These are phyloP conservation scores for Drosophila robusta DNA, from an alignment of 2,888 invertebrate species.

Conservation along the genomic window DNA sequence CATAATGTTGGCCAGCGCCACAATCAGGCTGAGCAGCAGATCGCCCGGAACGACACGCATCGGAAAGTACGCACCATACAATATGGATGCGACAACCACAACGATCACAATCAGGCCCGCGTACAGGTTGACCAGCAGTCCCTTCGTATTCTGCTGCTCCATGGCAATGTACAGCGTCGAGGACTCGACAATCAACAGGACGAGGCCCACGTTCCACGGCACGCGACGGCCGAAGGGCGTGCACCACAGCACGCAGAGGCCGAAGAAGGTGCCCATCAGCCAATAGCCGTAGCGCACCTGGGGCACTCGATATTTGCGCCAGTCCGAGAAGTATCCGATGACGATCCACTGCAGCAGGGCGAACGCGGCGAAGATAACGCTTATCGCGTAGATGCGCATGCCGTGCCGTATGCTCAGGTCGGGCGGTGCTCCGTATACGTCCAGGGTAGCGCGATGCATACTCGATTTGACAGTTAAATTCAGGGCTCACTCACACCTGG, in stretches of 20 bases:
- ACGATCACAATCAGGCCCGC: conserved; percentile 52
- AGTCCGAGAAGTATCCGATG: conserved; percentile 20
- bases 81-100: conserved; percentile 44
- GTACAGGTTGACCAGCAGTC: conserved; percentile 51
- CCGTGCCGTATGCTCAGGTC: conserved; percentile 28
- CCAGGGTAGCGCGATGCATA: conserved; percentile 16
- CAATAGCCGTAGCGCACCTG: conserved; percentile 59
- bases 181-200: conserved; percentile 52
- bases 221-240: conserved; percentile 55
- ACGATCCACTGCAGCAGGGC: conserved; percentile 53
- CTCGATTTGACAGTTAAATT: conserved; percentile 14
- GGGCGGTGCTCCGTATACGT: conserved; percentile 44
- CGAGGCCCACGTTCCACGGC: conserved; percentile 48
- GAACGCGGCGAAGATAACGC: conserved; percentile 18
- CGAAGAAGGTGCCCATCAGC: conserved; percentile 59
- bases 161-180: conserved; percentile 64
- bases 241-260: conserved; percentile 52
- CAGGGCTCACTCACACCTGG: not conserved
- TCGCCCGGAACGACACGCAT: conserved; percentile 68
- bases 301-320: conserved; percentile 9
- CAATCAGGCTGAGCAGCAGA: conserved; percentile 56
- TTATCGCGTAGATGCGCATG: conserved; percentile 48
- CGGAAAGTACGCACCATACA: conserved; percentile 70
- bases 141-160: conserved; percentile 52
- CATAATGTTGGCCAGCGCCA: conserved; percentile 58